Percentiles rank a stretch among this genome's conserved stretches.
Conservation (phyloP, 2,113 vertebrate genomes). For the Pygoscelis adeliae region DNA sequence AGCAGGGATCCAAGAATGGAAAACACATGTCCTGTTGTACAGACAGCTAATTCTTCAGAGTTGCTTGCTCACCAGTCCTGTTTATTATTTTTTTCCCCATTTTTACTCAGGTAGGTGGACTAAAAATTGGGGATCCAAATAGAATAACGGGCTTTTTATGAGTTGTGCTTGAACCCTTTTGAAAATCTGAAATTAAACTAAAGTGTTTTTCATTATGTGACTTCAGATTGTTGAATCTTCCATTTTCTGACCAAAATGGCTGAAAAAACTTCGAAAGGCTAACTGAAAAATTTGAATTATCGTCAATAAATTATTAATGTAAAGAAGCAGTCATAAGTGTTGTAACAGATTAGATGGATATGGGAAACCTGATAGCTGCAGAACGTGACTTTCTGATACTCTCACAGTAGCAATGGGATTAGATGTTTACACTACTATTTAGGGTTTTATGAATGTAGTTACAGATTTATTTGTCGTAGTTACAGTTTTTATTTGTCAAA, state of each 20-base stretch:
- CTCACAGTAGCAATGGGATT: neutral
- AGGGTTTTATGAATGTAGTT: slow-evolving; percentile 20
- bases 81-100: slow-evolving; percentile 59
- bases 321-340: slow-evolving; percentile 23
- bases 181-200: slow-evolving; percentile 53
- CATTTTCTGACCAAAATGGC: slow-evolving; percentile 57
- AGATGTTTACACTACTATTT: slow-evolving; percentile 41
- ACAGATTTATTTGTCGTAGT: slow-evolving; percentile 40
- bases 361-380: slow-evolving; percentile 14
- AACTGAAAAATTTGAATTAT: neutral
- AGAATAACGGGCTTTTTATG: slow-evolving; percentile 20
- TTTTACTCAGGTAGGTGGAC: slow-evolving; percentile 77
- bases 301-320: slow-evolving; percentile 43
- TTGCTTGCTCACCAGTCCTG: slow-evolving; percentile 24
- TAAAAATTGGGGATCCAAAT: slow-evolving; percentile 53
- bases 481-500: slow-evolving; percentile 43
- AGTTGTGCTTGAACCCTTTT: slow-evolving; percentile 54
- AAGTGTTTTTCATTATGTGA: slow-evolving; percentile 28
- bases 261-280: slow-evolving; percentile 24
- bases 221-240: slow-evolving; percentile 58
- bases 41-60: neutral
- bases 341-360: slow-evolving; percentile 28
- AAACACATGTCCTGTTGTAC: neutral
- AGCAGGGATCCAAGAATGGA: slow-evolving; percentile 25
- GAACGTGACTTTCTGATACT: neutral